Percentiles rank a stretch among this genome's conserved stretches.
phyloP scores from a whole-genome alignment of 2,797 vertebrate species.

The Phataginus tricuspis region DNA sequence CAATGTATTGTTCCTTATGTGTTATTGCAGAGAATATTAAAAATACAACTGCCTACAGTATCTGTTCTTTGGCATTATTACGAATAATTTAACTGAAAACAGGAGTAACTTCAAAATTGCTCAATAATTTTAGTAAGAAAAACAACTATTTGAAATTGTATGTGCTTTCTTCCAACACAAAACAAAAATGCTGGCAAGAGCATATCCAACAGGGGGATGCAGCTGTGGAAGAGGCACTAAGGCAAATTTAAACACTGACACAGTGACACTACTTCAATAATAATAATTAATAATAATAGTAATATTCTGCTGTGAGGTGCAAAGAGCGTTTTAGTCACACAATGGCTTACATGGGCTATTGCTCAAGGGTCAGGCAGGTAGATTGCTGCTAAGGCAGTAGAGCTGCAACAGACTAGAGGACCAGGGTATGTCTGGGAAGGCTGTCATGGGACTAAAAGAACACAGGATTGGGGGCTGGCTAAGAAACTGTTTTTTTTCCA shows the following conservation, averaged over 20 bases:
- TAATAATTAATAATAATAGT: neutral
- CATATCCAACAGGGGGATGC: neutral
- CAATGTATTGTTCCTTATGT: neutral
- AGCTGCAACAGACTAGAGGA: neutral
- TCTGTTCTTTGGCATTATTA: neutral
- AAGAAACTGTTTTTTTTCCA: neutral
- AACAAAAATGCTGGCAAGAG: neutral
- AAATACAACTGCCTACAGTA: neutral
- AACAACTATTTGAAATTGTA: neutral
- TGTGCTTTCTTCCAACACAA: neutral
- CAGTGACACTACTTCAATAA: neutral
- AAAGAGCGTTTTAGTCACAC: neutral
- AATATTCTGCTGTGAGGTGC: neutral
- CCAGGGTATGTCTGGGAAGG: neutral
- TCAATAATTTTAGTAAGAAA: neutral
- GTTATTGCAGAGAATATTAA: neutral
- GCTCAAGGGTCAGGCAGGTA: neutral
- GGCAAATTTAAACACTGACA: neutral
- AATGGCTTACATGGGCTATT: neutral
- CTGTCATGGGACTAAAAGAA: neutral
- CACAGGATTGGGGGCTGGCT: neutral
- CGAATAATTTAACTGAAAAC: conserved; percentile 17
- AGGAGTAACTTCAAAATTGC: neutral
- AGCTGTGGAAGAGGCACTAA: neutral
- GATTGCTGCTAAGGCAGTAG: neutral